Percentiles rank a stretch among this genome's conserved stretches.
These are phyloP conservation scores for zebrafish (Danio rerio) DNA, from an alignment of 2,113 vertebrate species.

Conservation along the genomic window GRCz12tu NC_133176.1:54478501-54479000, in stretches of 20 bases:
- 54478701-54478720: not conserved
- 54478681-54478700: not conserved
- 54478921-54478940: constrained; percentile 29
- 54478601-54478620: no score
- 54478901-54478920: constrained; percentile 22
- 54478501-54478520: no score
- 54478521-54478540: no score
- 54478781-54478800: constrained; percentile 1
- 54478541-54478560: no score
- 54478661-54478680: no score
- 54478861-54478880: constrained; percentile 36
- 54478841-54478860: constrained; percentile 15
- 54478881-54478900: constrained; percentile 51
- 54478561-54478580: no score
- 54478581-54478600: no score
- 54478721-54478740: constrained; percentile 15
- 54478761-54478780: constrained; percentile 13
- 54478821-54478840: constrained; percentile 5
- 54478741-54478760: not conserved
- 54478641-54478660: no score
- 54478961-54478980: constrained; percentile 34
- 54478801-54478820: constrained; percentile 14
- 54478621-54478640: no score
- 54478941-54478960: constrained; percentile 19
- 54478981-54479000: constrained; percentile 51